Conservation (phyloP, 2,888 invertebrate species). For the Apamea anceps region DNA sequence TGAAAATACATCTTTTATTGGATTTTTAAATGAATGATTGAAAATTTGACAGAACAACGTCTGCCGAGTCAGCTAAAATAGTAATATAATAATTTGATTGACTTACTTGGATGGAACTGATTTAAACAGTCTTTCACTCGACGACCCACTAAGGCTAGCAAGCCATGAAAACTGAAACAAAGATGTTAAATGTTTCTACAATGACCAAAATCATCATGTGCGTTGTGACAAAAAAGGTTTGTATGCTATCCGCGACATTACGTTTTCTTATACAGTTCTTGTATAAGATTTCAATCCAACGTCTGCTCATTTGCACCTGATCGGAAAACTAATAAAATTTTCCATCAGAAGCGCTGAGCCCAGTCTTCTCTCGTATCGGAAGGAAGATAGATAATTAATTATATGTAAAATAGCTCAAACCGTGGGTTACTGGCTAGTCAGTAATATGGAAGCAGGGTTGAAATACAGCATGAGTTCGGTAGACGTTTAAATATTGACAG, state of each 20-base stretch:
- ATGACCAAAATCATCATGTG: not conserved
- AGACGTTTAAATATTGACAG: not conserved
- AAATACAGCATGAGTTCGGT: not conserved
- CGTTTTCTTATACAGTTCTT: not conserved
- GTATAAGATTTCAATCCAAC: not conserved
- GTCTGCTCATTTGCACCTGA: not conserved
- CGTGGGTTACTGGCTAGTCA: not conserved
- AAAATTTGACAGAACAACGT: not conserved
- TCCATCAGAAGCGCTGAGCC: not conserved
- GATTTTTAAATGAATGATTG: not conserved
- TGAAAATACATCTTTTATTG: not conserved
- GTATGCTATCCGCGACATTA: not conserved
- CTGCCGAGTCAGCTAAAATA: not conserved
- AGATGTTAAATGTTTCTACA: conserved; percentile 5
- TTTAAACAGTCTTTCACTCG: conserved; percentile 80
- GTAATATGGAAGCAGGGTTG: not conserved
- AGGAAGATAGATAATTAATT: not conserved
- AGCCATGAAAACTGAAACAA: conserved; percentile 84
- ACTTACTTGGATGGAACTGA: conserved; percentile 79
- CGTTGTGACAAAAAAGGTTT: not conserved
- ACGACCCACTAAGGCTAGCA: conserved; percentile 74
- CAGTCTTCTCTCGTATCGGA: not conserved
- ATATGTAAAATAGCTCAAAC: not conserved
- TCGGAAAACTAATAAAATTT: not conserved
- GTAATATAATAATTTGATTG: not conserved